These are phyloP conservation scores for Drosophila melanogaster DNA, from an alignment of 1,140 invertebrate species.

Conservation along the genomic window DNA sequence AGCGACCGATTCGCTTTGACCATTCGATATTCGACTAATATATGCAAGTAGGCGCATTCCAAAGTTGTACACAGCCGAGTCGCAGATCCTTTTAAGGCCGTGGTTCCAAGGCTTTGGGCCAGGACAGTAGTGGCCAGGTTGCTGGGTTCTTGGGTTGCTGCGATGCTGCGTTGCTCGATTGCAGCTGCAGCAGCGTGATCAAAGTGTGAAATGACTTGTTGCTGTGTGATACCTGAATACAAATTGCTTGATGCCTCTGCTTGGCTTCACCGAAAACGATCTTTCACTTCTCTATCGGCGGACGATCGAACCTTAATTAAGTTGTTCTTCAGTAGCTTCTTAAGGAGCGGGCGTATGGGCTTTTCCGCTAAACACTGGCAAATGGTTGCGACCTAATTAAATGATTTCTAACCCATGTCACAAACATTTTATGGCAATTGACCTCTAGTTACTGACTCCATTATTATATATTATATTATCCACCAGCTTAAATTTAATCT, in stretches of 20 bases:
- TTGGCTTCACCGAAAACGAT: conserved; percentile 42
- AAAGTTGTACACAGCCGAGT: conserved; percentile 38
- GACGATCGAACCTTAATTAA: conserved; percentile 66
- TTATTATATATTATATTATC: too few relatives aligned
- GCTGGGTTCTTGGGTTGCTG: background rate
- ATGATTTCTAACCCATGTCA: conserved; percentile 35
- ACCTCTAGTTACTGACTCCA: conserved; percentile 6
- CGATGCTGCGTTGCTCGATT: conserved; percentile 4
- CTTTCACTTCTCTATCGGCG: conserved; percentile 39
- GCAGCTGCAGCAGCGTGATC: conserved; percentile 72
- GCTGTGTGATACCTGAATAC: conserved; percentile 76
- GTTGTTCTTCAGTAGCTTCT: conserved; percentile 62
- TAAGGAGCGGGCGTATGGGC: conserved; percentile 30
- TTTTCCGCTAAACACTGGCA: conserved; percentile 26
- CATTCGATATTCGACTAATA: conserved; percentile 51
- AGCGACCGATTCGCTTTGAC: conserved; percentile 11
- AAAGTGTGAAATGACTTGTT: conserved; percentile 83
- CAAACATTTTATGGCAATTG: background rate
- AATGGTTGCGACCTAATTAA: conserved; percentile 45
- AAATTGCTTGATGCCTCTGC: conserved; percentile 78
- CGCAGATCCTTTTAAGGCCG: conserved; percentile 72
- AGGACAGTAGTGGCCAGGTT: conserved; percentile 21
- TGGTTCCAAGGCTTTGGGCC: conserved; percentile 42
- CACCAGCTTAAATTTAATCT: too few relatives aligned
- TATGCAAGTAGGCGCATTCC: conserved; percentile 73